These are phyloP conservation scores for Dermatemys mawii DNA, from an alignment of 2,113 vertebrate species.

Conservation along the genomic window DNA sequence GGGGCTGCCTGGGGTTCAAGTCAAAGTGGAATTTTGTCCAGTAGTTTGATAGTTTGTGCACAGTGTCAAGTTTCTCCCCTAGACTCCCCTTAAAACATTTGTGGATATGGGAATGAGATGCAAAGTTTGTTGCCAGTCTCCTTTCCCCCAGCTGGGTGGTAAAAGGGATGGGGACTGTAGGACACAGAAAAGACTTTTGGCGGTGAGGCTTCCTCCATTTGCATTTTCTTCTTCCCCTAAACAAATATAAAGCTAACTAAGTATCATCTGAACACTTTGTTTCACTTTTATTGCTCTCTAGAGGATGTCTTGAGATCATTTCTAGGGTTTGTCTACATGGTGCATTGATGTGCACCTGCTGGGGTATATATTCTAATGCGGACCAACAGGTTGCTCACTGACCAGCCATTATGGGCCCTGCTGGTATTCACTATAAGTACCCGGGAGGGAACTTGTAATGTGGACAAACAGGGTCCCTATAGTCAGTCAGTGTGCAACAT, in stretches of 20 bases:
- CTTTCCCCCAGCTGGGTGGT: background rate
- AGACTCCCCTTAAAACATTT: background rate
- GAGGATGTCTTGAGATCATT: constrained; percentile 26
- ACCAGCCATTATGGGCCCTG: background rate
- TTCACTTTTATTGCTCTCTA: constrained; percentile 37
- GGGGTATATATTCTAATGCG: background rate
- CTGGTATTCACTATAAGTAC: background rate
- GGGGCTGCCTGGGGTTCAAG: background rate
- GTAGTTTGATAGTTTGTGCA: background rate
- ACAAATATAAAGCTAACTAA: background rate
- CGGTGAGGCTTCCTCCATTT: background rate
- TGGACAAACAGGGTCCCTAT: background rate
- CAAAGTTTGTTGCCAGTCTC: background rate
- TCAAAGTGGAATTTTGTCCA: background rate
- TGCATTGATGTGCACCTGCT: background rate
- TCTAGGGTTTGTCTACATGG: background rate
- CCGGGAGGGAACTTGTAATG: background rate
- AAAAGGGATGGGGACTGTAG: background rate
- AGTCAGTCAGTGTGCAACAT: background rate
- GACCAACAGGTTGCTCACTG: background rate
- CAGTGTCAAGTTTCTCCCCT: background rate
- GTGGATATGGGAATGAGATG: background rate
- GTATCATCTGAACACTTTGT: constrained; percentile 45
- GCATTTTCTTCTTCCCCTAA: background rate
- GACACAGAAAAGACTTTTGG: too few species aligned